Evolutionary conservation across 2,113 vertebrate species (phyloP).

Genomic region (Pluvianellus socialis): DNA sequence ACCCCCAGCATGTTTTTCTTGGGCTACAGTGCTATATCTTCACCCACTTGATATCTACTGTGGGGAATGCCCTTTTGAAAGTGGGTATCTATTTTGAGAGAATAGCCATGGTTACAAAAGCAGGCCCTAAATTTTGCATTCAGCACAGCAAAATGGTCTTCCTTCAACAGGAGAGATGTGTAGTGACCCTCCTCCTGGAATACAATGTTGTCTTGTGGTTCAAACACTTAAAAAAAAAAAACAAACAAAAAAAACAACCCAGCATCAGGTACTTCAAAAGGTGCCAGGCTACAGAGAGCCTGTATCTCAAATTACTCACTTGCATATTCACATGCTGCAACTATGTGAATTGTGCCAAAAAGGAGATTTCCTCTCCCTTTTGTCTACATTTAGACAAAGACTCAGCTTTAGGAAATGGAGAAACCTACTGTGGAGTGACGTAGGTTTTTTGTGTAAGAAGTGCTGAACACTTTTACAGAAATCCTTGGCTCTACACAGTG

Average conservation of each 20-base stretch:
- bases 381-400: not conserved
- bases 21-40: not conserved
- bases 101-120: conserved; percentile 47
- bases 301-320: not conserved
- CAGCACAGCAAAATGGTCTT: not conserved
- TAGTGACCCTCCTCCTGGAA: not conserved
- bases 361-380: not conserved
- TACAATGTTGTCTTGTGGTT: not conserved
- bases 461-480: not conserved
- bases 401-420: not conserved
- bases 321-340: not conserved
- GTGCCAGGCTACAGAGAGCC: not conserved
- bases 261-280: not conserved
- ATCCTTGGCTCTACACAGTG: not conserved
- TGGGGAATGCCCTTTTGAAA: conserved; percentile 38
- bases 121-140: conserved; percentile 1
- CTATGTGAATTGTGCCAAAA: not conserved
- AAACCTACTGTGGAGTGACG: not conserved
- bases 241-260: too few relatives aligned
- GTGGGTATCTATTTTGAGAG: conserved; percentile 31
- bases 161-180: not conserved
- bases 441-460: not conserved
- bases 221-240: not conserved
- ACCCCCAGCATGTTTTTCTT: conserved; percentile 9
- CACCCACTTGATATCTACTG: conserved; percentile 7